A percentile compares a stretch with the other conserved stretches of the same genome.
These are phyloP conservation scores for Myrmecophaga tridactyla DNA, from an alignment of 2,113 vertebrate genomes.

Conservation along the genomic window DNA sequence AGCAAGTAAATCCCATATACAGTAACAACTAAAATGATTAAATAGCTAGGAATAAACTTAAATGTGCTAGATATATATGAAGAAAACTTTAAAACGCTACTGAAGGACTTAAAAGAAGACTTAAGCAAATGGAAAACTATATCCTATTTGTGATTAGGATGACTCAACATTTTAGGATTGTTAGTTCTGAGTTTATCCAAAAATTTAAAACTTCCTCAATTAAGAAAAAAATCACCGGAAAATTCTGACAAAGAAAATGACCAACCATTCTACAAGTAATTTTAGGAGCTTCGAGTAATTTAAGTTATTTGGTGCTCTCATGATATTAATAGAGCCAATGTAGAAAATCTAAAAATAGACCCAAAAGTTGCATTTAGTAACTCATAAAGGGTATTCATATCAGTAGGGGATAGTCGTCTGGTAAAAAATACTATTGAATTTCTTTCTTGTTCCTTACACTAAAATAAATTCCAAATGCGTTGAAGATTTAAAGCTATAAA, in stretches of 20 bases:
- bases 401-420: background rate
- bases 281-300: background rate
- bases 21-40: background rate
- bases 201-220: background rate
- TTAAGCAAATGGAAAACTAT: background rate
- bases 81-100: slow-evolving; percentile 19
- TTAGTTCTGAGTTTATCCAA: slow-evolving; percentile 14
- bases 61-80: background rate
- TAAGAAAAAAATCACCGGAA: background rate
- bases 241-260: slow-evolving; percentile 15
- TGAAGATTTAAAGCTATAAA: slow-evolving; percentile 28
- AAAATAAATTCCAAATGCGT: background rate
- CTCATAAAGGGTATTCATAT: background rate
- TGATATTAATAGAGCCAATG: slow-evolving; percentile 18
- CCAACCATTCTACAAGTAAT: background rate
- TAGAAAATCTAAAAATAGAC: slow-evolving; percentile 9
- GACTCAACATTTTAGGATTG: background rate
- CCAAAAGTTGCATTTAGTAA: background rate
- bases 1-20: background rate
- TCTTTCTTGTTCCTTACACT: background rate
- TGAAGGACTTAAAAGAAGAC: background rate
- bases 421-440: background rate
- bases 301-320: slow-evolving; percentile 2
- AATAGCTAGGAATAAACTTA: slow-evolving; percentile 51
- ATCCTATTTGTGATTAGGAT: background rate